Evolutionary conservation across 2,797 vertebrate species (phyloP), one percentile per base, ranked within the genome.

Genomic region (Zenarchopterus dispar): DNA sequence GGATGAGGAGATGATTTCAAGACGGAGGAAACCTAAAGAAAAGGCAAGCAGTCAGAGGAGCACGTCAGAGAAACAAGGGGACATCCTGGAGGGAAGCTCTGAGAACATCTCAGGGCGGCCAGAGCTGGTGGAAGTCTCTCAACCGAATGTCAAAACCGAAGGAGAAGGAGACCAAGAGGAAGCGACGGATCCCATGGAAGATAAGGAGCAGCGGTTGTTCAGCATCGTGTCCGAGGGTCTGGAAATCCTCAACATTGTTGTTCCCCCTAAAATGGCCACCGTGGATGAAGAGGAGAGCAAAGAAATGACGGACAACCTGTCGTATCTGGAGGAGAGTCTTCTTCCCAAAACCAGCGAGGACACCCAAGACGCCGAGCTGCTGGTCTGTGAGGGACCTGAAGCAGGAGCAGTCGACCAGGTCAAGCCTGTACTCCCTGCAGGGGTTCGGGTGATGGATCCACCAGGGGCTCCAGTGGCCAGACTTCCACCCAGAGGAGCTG

Each of bases 161-260:
- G 62, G 53, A 5, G 82, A 81, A 17, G 77, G 48, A 28, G 60
- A 79, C 0, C 70, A 84, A 47, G 76, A 86, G 0, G 71, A 83
- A 22, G 23, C 4, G 0, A 26, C 26, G 3, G 78, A 85, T 24
- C 59, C 62, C 3, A 70, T 31, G 5, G 75, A 56, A 49, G 91
- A 93, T 51, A 95, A 93, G 86, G 92, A 94, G 45, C 92, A 93
- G 49, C 69, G 45, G 8, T 81, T 95, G 15, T 97, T 97, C 82
- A 91, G 93, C 31, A 94, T 97, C 0, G 95, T 97, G 75, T 96
- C 95, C 0, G 96, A 98, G 82, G 95, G 96, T 53, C 97, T 94
- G 10, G 95, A 98, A 86, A 98, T 96, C 88, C 81, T 96, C 48
- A 98, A 98, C 84, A 96, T 97, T 75, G 86, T 98, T 46, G 94